Evolutionary conservation across 2,888 invertebrate genomes (phyloP), one percentile per base, ranked within the genome.

Genomic region (Sinodicranocentrus sp.): DNA sequence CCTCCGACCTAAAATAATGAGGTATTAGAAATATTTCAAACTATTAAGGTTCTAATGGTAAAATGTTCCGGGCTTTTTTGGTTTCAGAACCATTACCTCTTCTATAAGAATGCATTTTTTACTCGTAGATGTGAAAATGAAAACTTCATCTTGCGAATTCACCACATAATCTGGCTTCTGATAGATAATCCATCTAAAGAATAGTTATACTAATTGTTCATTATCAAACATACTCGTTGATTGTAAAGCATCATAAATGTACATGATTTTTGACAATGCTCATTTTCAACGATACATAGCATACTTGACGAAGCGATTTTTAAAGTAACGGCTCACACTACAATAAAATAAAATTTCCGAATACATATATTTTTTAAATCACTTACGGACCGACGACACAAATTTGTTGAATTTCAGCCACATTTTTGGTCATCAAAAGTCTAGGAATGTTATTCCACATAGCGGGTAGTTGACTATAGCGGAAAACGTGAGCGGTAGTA

Each of bases 141-240:
- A 43, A 23, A 65, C 65, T 23, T 39, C 1, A 17, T 65, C 44
- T 3, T 43, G 13, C 1, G 65, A 39, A 2, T 26, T n/a, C 2
- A 23, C 65, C 10, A 21, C 17, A 21, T 21, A 65, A 2, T 65
- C 43, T 1, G 59, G n/a, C n/a, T 59, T 19, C 13, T 43, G 43
- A 17, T 72, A 72, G 8, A 72, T 15, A 6, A 72, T 19, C 72
- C 72, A 72, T 26, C 72, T 72, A 59, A 10, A 70, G 23, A 13
- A 10, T 8, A 43, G 19, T 17, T 33, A 19, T 63, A 17, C 17
- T n/a, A n/a, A 57, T 52, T n/a, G 17, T 52, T 13, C 57, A 23
- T 23, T 57, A 19, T 8, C 21, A 57, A 3, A 57, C 19, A 21
- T 3, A 57, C 21, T 57, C 17, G 48, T 48, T 17, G 2, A 13